Conservation (phyloP, 1,140 invertebrate genomes). For the Zaprionus taronus region DNA sequence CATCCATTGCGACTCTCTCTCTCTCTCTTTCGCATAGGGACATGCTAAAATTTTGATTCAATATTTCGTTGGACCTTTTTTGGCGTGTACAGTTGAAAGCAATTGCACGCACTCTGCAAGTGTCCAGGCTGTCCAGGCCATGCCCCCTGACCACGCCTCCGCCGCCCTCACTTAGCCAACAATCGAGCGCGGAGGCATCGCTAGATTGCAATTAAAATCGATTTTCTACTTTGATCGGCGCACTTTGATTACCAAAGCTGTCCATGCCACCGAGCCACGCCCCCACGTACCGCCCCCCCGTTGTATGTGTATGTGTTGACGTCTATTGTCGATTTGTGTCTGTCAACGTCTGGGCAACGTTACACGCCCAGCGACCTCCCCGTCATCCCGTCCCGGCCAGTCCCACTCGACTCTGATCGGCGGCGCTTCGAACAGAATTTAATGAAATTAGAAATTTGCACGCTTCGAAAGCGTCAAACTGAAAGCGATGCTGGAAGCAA, state of each 20-base stretch:
- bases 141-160: background rate
- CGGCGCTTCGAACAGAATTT: constrained; percentile 63
- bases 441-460: constrained; percentile 80
- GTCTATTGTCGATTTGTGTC: constrained; percentile 79
- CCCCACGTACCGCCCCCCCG: background rate
- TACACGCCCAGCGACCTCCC: constrained; percentile 8
- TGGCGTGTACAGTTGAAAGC: constrained; percentile 22
- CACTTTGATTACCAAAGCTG: constrained; percentile 73
- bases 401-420: constrained; percentile 8
- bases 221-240: constrained; percentile 75
- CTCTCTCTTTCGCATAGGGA: background rate
- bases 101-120: constrained; percentile 33
- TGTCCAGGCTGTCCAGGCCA: background rate
- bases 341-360: constrained; percentile 69
- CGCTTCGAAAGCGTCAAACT: constrained; percentile 49
- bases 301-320: constrained; percentile 45
- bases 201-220: constrained; percentile 81
- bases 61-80: constrained; percentile 29
- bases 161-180: constrained; percentile 36
- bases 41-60: constrained; percentile 47
- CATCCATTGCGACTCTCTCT: constrained; percentile 2
- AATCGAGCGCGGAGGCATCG: constrained; percentile 51
- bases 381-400: background rate
- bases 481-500: constrained; percentile 35
- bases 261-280: constrained; percentile 20